Base-by-base conservation (phyloP, 2,797 vertebrate genomes). In the Sebastolobus alascanus region DNA sequence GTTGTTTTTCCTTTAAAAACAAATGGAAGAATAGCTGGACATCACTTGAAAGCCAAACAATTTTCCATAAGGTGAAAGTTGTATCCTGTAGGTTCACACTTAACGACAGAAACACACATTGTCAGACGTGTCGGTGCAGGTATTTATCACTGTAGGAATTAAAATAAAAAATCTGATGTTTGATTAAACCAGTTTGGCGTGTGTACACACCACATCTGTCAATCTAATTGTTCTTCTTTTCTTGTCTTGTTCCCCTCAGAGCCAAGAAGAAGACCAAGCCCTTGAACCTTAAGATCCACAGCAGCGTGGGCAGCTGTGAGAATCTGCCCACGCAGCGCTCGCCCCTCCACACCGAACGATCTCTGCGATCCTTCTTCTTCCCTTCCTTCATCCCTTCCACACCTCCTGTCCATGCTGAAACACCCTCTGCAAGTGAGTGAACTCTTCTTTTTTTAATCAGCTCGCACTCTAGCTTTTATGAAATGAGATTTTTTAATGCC, bases 211-310 rank as follows among this genome's bases (percentile, higher is more conserved):
- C 5, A 29, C 1, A 37, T 50, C 2, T 68, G 20, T 71, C 54
- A 56, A 18, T 75, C 14, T 73, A 59, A 46, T 58, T 16, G 5
- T 68, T 75, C 73, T 68, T 25, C n/a, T 63, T 68, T 22, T 59
- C 12, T 77, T 75, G 40, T 76, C 60, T 66, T 82, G 4, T 79
- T 52, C 80, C 46, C 67, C 68, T 58, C 93, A 99, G 98, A 95
- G 95, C 95, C 83, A 99, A 99, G 96, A 99, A 99, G 95, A 99
- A 98, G 95, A 97, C 96, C 94, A 99, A 99, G 79, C 98, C 98
- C 80, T 89, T 99, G 95, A 99, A 99, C 96, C 97, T 99, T 92
- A 99, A 99, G 96, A 98, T 99, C 94, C 96, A 98, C 94, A 98
- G 96, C 96, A 98, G 97, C 0, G 98, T 98, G 94, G 99, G 99